Base-by-base conservation (phyloP, 1,140 invertebrate species). In the Chionoecetes opilio region DNA sequence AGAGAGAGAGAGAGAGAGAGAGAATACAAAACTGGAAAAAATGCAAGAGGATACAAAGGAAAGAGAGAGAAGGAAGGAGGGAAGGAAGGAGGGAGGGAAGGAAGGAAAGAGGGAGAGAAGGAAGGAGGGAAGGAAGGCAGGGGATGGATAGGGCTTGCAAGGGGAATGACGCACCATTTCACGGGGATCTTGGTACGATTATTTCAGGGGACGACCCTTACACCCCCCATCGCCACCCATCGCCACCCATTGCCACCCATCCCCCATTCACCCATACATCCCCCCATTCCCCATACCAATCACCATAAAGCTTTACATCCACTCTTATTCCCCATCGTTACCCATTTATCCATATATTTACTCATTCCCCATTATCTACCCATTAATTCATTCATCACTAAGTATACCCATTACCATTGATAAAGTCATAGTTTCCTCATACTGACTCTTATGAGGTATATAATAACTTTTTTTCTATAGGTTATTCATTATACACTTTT, bases 181-280 rank as follows among this genome's bases (percentile, higher is more conserved):
- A 89, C 86, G 87, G 87, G 87, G 93, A 82, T 94, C 84, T 63
- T 84, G 87, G 34, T 93, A 41, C 38, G 63, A 75, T 93, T 88
- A 93, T 87, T 93, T 88, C 38, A 38, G 46, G 46, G n/a, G 41
- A 31, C 85, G 34, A 90, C 0, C 88, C 41, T 41, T 32, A 37
- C 88, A 46, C 29, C 63, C 91, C 41, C 31, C n/a, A 17, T n/a
- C 63, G n/a, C n/a, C 63, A n/a, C 63, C 63, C 63, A 75, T n/a
- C 21, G 63, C 14, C 63, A n/a, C 63, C 63, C 63, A 75, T 75
- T 21, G 26, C 63, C 63, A n/a, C 63, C 63, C 63, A 75, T 11
- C 63, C n/a, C 63, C 63, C 63, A 75, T n/a, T 6, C 63, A 75
- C n/a, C 63, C 63, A 75, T 3, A 11, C n/a, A 75, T 5, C 53